Conservation (phyloP, 2,888 invertebrate species). For the Chrysomela aeneicollis region DNA sequence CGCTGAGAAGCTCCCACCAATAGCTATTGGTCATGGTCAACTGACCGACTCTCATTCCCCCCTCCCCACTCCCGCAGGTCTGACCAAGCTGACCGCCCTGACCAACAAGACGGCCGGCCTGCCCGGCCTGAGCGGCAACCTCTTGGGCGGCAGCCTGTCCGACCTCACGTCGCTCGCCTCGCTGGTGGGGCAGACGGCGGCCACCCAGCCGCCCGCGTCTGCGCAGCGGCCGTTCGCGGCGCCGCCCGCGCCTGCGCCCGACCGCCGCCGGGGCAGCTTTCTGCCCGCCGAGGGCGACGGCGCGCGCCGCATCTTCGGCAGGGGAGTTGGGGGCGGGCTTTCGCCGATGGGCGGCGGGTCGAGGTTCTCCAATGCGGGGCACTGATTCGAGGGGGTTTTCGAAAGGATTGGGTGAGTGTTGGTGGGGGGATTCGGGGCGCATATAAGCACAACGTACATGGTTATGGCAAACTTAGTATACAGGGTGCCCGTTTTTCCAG, state of each 20-base stretch:
- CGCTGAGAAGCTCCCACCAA: too few species aligned
- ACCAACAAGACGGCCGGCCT: conserved; percentile 60
- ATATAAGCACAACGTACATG: too few species aligned
- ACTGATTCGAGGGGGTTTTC: not conserved
- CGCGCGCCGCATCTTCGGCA: not conserved
- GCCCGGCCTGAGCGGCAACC: conserved; percentile 56
- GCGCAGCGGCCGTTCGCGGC: not conserved
- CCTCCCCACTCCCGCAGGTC: conserved; percentile 49
- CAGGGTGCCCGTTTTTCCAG: too few species aligned
- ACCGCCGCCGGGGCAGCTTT: not conserved
- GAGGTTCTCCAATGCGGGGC: conserved; percentile 18
- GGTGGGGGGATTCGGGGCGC: too few species aligned
- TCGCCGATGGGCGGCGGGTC: not conserved
- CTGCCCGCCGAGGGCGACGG: not conserved
- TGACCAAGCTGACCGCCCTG: conserved; percentile 65
- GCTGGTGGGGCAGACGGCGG: conserved; percentile 37
- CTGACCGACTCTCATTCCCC: too few species aligned
- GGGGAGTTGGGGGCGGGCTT: not conserved
- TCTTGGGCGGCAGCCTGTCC: conserved; percentile 52
- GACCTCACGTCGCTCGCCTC: conserved; percentile 45
- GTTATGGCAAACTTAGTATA: too few species aligned
- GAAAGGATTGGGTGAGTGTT: too few species aligned
- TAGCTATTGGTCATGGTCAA: too few species aligned
- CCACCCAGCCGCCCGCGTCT: conserved; percentile 13
- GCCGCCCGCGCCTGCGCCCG: not conserved